Base-by-base conservation (phyloP, 1,140 invertebrate species). In the Ridgeia piscesae region DNA sequence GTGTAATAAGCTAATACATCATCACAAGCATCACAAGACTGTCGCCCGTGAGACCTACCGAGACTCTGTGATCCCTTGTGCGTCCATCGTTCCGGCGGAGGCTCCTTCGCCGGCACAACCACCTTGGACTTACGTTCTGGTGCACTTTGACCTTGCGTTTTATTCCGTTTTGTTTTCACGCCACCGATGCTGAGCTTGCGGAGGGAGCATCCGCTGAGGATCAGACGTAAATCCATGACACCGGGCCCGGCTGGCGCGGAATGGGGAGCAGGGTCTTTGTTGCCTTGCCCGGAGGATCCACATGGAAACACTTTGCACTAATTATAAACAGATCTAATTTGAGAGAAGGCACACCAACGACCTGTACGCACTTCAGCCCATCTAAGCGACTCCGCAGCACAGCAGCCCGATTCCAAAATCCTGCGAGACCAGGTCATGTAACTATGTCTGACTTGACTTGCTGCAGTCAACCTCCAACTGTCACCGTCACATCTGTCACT, bases 281-380 rank as follows among this genome's bases (percentile, higher is more conserved):
- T 77, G 27, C 58, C 17, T 21, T 31, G 14, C 17, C 58, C 27
- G 17, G 17, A 27, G 27, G 58, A 77, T 31, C 58, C 58, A 77
- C 58, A 77, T 77, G 58, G 58, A 77, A 77, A 77, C 58, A 77
- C 58, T 77, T 42, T 77, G 58, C 17, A 21, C 58, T 77, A 77
- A 77, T 77, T 77, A 77, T 77, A 21, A 77, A 77, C 58, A 77
- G 58, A 77, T 77, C 58, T 77, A 77, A 77, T 77, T 77, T 77
- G 17, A 27, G 58, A 77, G 27, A 21, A 77, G 58, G 58, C 58
- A 77, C 58, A 77, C 27, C 58, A 77, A 77, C 58, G 58, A 77
- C 58, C 58, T 77, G 58, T 21, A 2, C 27, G 0, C 8, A 77
- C 58, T 77, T 77, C 42, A 42, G 42, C 42, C 58, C 58, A 77